A percentile compares a stretch with the other conserved stretches of the same genome.
Conservation (phyloP, 2,797 vertebrate species). For the Petrocephalus schoutedeni region DNA sequence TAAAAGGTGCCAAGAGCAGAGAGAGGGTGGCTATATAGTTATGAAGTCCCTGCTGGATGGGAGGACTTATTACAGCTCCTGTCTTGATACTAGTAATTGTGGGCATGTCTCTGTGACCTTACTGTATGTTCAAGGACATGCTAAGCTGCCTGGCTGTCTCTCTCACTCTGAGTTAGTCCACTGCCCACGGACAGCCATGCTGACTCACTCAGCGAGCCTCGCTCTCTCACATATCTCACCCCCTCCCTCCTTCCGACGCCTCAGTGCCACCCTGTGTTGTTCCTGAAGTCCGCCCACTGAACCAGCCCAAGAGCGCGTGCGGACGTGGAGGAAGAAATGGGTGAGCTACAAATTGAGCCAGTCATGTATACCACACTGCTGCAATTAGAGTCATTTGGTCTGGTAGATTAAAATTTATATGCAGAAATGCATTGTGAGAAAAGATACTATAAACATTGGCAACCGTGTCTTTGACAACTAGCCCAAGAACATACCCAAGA, state of each 20-base stretch:
- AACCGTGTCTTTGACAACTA: not conserved
- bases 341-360: not conserved
- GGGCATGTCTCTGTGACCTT: not conserved
- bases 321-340: not conserved
- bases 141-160: not conserved
- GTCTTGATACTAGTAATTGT: not conserved
- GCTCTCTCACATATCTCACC: not conserved
- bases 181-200: not conserved
- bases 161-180: not conserved
- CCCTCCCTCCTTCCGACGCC: not conserved
- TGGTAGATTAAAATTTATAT: not conserved
- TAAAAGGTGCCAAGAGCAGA: not conserved
- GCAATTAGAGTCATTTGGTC: not conserved
- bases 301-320: not conserved
- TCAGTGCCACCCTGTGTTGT: not conserved
- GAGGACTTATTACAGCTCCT: not conserved
- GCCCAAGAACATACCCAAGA: not conserved
- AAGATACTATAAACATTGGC: not conserved
- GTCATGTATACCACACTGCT: not conserved
- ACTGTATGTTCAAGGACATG: not conserved
- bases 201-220: slow-evolving; percentile 14
- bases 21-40: not conserved
- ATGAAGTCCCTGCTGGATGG: not conserved
- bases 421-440: not conserved
- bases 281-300: not conserved